phyloP scores from a whole-genome alignment of 2,113 vertebrate species.

The Osmerus eperlanus region DNA sequence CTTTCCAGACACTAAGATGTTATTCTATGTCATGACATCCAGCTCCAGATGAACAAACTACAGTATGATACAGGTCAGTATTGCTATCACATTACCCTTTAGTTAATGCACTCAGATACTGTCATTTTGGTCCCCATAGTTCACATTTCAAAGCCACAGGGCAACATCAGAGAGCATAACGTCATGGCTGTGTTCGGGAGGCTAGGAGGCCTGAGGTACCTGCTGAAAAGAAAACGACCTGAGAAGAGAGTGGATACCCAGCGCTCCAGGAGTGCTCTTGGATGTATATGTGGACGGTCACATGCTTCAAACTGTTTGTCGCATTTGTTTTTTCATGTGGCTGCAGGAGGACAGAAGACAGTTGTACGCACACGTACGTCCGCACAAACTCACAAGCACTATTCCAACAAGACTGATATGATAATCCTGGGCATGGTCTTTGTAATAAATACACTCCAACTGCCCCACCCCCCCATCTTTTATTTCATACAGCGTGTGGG shows the following conservation, averaged over 20 bases:
- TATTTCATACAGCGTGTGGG: constrained; percentile 64
- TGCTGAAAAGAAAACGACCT: too few relatives aligned
- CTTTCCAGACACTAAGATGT: constrained; percentile 61
- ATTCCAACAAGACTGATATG: background rate
- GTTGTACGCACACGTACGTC: background rate
- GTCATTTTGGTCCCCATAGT: constrained; percentile 30
- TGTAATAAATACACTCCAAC: constrained; percentile 56
- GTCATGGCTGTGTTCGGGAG: constrained; percentile 20
- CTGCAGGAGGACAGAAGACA: too few relatives aligned
- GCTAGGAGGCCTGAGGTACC: too few relatives aligned
- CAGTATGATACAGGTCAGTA: constrained; percentile 41
- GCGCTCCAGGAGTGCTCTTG: background rate
- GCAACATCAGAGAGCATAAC: constrained; percentile 37
- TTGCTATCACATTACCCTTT: constrained; percentile 45
- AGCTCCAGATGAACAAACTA: constrained; percentile 38
- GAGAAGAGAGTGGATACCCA: background rate
- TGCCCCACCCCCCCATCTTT: constrained; percentile 57
- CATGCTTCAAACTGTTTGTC: background rate
- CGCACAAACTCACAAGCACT: background rate
- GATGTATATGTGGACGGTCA: too few relatives aligned
- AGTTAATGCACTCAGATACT: constrained; percentile 1
- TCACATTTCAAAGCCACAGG: constrained; percentile 56
- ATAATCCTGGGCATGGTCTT: constrained; percentile 20
- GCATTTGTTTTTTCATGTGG: too few relatives aligned
- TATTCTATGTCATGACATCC: constrained; percentile 56